phyloP scores from a whole-genome alignment of 2,797 vertebrate genomes.

The Aeoliscus strigatus region DNA sequence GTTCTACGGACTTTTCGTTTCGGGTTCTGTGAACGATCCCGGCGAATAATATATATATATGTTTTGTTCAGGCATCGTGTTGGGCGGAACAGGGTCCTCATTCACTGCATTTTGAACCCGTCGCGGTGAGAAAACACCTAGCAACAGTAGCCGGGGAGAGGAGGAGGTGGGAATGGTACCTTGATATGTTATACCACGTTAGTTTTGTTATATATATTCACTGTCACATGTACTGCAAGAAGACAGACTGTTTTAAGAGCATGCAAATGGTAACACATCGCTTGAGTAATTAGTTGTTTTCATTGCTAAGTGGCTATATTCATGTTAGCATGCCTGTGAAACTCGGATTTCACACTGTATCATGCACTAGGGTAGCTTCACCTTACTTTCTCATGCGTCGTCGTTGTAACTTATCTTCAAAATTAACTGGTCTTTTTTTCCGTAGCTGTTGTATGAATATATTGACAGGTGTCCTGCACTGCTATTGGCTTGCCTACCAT shows the following conservation, averaged over 20 bases:
- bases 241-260: not conserved
- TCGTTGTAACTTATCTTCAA: no score
- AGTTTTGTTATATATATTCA: not conserved
- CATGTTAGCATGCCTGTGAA: conserved; percentile 39
- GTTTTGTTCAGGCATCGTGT: conserved; percentile 54
- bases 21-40: no score
- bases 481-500: no score
- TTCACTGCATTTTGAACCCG: conserved; percentile 67
- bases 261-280: not conserved
- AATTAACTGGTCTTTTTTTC: no score
- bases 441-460: no score
- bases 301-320: conserved; percentile 39
- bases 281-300: conserved; percentile 31
- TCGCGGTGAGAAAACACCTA: conserved; percentile 66
- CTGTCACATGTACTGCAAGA: not conserved
- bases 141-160: conserved; percentile 48
- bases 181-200: conserved; percentile 8
- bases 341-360: not conserved
- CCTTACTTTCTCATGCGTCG: no score
- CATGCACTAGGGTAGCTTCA: no score
- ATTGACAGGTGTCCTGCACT: no score
- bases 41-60: no score
- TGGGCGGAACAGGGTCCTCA: conserved; percentile 51
- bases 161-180: conserved; percentile 52
- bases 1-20: no score